Evolutionary conservation across 2,797 vertebrate genomes (phyloP), one percentile per base, ranked within the genome.

Genomic region (Leuciscus waleckii): DNA sequence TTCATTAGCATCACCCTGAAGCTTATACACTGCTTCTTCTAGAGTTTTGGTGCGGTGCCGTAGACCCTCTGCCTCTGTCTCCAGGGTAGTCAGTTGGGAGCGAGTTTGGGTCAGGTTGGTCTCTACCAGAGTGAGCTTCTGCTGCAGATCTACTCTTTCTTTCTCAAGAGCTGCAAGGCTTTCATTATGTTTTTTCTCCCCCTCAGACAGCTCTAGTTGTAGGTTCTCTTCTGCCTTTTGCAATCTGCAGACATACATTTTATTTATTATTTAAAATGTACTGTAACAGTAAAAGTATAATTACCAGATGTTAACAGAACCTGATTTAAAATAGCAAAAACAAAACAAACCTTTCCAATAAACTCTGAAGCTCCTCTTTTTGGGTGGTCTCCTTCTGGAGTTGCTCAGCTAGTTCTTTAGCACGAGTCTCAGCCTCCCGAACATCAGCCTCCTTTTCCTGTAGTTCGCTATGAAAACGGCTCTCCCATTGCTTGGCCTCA

Each of bases 401-500:
- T 84, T 97, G 95, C 56, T 97, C 96, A 69, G 93, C 88, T 1
- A 99, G 91, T n/a, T 93, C 87, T 67, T 87, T 93, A 63, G 95
- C 97, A 1, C 91, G 89, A 21, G 94, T 93, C 83, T 99, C 98
- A 69, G 95, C 95, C 19, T 94, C 94, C 32, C 83, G 93, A 65
- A 99, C 91, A 88, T 98, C 98, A 49, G 96, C 94, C 87, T 99
- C 97, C 89, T 98, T 99, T 77, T 94, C 96, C 90, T 96, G 96
- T 90, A 99, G 95, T 16, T 96, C 91, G 61, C 95, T 93, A 19
- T 95, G 94, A 85, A 99, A 99, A 81, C 96, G 97, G 67, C 82
- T 95, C 93, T 98, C 98, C 98, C 98, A 99, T 11, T 96, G 97
- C 86, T 95, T 95, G 70, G 97, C 94, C 91, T 99, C 97, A 5